A percentile compares a stretch with the other conserved stretches of the same genome.
phyloP scores from a whole-genome alignment of 2,113 vertebrate species.

The Myxocyprinus asiaticus region DNA sequence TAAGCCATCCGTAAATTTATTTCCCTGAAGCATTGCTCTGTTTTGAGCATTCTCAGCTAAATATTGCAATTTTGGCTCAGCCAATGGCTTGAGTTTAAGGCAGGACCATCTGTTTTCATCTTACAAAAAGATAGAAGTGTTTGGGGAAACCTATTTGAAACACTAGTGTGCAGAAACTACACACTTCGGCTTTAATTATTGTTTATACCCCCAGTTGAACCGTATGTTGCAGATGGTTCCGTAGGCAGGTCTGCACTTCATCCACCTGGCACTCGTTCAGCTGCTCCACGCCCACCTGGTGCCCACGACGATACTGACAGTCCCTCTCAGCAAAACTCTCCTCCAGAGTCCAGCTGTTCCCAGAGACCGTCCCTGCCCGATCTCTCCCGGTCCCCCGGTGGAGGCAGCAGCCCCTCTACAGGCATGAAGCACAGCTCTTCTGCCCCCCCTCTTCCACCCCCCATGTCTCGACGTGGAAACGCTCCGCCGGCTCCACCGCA shows the following conservation, averaged over 20 bases:
- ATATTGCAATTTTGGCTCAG: no score
- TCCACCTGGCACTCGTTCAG: constrained; percentile 72
- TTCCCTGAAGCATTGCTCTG: no score
- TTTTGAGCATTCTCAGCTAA: no score
- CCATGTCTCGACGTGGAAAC: constrained; percentile 76
- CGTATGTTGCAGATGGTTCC: constrained; percentile 70
- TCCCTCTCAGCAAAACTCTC: constrained; percentile 66
- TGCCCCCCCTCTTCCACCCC: constrained; percentile 78
- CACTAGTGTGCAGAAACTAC: no score
- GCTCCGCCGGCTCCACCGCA: constrained; percentile 73
- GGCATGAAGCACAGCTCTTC: constrained; percentile 90
- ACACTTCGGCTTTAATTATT: not conserved
- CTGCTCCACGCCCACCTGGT: constrained; percentile 79
- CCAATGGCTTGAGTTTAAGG: no score
- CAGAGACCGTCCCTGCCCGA: constrained; percentile 87
- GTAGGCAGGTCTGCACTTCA: constrained; percentile 74
- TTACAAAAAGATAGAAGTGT: no score
- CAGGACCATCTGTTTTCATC: no score
- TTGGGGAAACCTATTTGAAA: no score
- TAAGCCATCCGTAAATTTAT: no score
- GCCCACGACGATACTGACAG: constrained; percentile 79
- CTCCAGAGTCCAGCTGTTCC: constrained; percentile 76
- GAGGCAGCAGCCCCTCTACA: constrained; percentile 68
- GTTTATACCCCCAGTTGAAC: not conserved
- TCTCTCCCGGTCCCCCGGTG: constrained; percentile 74